These are phyloP conservation scores for Apotomis betuletana DNA, from an alignment of 2,888 invertebrate species.

Conservation along the genomic window DNA sequence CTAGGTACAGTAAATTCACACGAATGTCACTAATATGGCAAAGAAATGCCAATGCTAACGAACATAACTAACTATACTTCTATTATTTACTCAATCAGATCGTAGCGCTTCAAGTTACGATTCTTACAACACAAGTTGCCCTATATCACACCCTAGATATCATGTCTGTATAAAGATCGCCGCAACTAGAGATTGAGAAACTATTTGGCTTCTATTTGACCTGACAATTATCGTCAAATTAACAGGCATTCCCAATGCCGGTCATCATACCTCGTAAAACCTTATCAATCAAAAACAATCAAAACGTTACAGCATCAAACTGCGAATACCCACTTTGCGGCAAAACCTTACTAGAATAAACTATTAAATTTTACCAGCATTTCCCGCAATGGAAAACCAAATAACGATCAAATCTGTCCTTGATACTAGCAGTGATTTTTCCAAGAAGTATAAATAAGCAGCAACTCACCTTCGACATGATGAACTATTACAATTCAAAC, in stretches of 20 bases:
- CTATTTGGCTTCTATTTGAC: constrained; percentile 27
- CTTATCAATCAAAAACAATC: constrained; percentile 32
- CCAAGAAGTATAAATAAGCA: not conserved
- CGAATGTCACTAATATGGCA: too few relatives aligned
- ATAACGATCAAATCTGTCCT: constrained; percentile 28
- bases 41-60: too few relatives aligned
- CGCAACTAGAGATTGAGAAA: constrained; percentile 11
- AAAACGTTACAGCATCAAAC: constrained; percentile 8
- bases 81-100: too few relatives aligned
- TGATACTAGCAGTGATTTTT: constrained; percentile 33
- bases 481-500: constrained; percentile 53
- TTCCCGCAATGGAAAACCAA: constrained; percentile 28
- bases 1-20: too few relatives aligned
- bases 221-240: constrained; percentile 34
- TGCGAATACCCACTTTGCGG: constrained; percentile 6
- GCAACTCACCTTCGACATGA: constrained; percentile 76
- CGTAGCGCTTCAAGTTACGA: not conserved
- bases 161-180: not conserved
- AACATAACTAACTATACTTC: too few relatives aligned
- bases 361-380: not conserved
- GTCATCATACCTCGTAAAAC: constrained; percentile 15
- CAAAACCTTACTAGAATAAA: constrained; percentile 1
- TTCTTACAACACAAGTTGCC: not conserved
- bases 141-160: not conserved
- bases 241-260: constrained; percentile 33